Conservation (phyloP, 2,888 invertebrate genomes). For the Eristalinus aeneus region DNA sequence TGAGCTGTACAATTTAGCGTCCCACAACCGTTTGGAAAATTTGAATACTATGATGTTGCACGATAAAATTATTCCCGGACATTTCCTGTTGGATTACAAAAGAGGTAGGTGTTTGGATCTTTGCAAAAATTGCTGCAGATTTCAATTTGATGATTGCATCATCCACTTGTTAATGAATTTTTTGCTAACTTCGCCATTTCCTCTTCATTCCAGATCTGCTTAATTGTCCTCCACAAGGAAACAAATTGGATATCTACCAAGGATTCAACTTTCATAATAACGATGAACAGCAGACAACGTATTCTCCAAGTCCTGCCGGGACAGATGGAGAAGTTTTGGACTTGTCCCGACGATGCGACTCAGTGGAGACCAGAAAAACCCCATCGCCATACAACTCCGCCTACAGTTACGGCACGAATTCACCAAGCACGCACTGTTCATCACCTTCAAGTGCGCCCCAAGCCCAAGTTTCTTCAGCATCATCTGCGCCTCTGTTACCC, state of each 20-base stretch:
- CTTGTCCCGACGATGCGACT: conserved; percentile 79
- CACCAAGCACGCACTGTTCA: conserved; percentile 73
- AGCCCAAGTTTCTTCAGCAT: neutral
- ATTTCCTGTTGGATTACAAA: conserved; percentile 78
- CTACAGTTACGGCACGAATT: conserved; percentile 76
- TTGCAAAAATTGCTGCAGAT: neutral
- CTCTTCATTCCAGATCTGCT: conserved; percentile 59
- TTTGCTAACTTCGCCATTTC: neutral
- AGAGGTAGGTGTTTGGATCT: conserved; percentile 75
- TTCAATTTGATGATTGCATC: neutral
- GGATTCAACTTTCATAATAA: conserved; percentile 76
- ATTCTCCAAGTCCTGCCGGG: neutral
- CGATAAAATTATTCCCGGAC: conserved; percentile 77
- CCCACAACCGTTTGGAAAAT: neutral
- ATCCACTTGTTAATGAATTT: neutral
- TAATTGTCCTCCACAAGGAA: conserved; percentile 44
- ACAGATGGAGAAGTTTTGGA: conserved; percentile 77
- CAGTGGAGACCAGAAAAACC: conserved; percentile 78
- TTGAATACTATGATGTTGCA: conserved; percentile 74
- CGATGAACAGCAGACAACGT: conserved; percentile 69
- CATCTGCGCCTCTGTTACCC: neutral
- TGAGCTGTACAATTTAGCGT: neutral
- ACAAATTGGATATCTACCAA: conserved; percentile 76
- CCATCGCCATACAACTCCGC: conserved; percentile 79
- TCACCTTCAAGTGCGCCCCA: conserved; percentile 72